A percentile compares a stretch with the other conserved stretches of the same genome.
phyloP scores from a whole-genome alignment of 2,797 vertebrate genomes.

The Petrocephalus sullivani region DNA sequence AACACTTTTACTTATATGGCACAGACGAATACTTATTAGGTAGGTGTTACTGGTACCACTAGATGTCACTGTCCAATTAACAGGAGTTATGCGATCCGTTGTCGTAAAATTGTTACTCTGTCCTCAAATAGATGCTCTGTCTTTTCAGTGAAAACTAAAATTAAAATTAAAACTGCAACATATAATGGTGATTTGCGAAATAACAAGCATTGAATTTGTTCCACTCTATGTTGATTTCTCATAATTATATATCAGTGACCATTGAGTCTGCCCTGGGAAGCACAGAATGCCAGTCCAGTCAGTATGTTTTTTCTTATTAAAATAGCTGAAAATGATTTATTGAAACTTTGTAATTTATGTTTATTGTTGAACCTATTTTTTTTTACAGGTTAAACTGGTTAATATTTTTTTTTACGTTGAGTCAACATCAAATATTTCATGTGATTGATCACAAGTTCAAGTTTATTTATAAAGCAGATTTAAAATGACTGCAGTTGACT shows the following conservation, averaged over 20 bases:
- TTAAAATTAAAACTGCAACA: not conserved
- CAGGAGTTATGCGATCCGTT: not conserved
- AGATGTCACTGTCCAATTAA: constrained; percentile 13
- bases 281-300: not conserved
- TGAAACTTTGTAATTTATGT: not conserved
- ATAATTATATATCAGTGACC: not conserved
- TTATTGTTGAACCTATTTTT: not conserved
- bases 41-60: not conserved
- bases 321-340: not conserved
- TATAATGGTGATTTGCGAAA: not conserved
- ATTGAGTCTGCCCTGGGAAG: not conserved
- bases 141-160: not conserved
- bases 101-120: constrained; percentile 1
- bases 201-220: not conserved
- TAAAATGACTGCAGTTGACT: too few relatives aligned
- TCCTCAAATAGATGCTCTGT: not conserved
- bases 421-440: not conserved
- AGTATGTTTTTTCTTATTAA: not conserved
- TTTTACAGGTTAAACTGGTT: not conserved
- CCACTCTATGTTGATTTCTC: not conserved
- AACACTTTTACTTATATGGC: not conserved
- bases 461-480: too few relatives aligned
- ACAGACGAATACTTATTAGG: not conserved
- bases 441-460: not conserved
- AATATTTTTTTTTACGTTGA: not conserved